phyloP scores from a whole-genome alignment of 2,113 vertebrate species.

The Calyptommatus sinebrachiatus region DNA sequence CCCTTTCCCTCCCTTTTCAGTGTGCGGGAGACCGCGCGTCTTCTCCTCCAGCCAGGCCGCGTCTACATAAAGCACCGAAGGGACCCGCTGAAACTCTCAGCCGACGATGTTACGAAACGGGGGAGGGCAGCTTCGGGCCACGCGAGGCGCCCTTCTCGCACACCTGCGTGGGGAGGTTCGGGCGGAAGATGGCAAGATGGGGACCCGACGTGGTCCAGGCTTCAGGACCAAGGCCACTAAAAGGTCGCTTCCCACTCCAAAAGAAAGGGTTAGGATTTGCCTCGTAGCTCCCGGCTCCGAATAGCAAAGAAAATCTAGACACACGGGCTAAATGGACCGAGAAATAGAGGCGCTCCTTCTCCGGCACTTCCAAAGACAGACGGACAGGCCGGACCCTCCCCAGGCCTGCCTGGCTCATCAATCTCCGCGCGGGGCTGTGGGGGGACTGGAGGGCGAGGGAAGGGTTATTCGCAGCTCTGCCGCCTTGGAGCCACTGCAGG shows the following conservation, averaged over 20 bases:
- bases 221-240: neutral
- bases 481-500: conserved; percentile 3
- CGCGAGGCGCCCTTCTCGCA: neutral
- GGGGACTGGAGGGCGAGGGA: neutral
- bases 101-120: neutral
- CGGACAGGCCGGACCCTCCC: conserved; percentile 1
- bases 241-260: no score
- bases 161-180: neutral
- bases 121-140: no score
- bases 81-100: neutral
- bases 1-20: no score
- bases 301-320: neutral
- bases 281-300: neutral
- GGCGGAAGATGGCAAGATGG: neutral
- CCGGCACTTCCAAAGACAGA: neutral
- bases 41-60: no score
- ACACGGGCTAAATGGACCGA: neutral
- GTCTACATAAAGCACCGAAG: no score
- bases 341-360: neutral
- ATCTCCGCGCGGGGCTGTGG: conserved; percentile 17
- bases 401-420: neutral
- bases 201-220: neutral
- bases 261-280: neutral
- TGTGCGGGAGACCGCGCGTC: no score
- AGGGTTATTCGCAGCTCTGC: conserved; percentile 18